These are phyloP conservation scores for Poecile atricapillus DNA, from an alignment of 2,113 vertebrate species.

Conservation along the genomic window DNA sequence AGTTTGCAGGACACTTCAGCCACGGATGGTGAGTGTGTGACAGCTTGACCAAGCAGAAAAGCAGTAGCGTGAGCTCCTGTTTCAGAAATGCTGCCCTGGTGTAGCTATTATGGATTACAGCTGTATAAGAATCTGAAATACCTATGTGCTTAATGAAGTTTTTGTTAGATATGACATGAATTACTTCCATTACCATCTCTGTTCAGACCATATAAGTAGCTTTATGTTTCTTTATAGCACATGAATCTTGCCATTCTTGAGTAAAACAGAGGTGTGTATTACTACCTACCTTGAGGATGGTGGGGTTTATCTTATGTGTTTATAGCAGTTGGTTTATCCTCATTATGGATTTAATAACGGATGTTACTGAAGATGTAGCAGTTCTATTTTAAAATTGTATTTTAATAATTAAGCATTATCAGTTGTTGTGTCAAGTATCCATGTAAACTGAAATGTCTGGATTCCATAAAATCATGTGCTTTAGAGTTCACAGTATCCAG, in stretches of 20 bases:
- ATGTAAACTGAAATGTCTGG: neutral
- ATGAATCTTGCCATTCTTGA: neutral
- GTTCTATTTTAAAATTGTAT: neutral
- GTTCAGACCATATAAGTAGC: neutral
- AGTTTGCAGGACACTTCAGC: neutral
- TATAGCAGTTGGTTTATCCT: neutral
- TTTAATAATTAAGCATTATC: neutral
- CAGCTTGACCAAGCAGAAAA: neutral
- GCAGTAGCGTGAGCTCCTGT: neutral
- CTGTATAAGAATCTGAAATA: neutral
- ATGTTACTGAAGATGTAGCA: neutral
- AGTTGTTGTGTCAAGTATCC: neutral
- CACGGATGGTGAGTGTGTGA: rapidly evolving
- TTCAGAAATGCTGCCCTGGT: neutral
- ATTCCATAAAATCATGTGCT: neutral
- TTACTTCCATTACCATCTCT: neutral
- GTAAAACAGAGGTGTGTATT: neutral
- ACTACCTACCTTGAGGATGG: neutral
- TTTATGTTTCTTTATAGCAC: neutral
- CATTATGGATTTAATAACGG: neutral
- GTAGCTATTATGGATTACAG: neutral
- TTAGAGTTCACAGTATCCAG: neutral
- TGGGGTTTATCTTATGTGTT: neutral
- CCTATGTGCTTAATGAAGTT: neutral
- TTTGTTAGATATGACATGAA: neutral